Evolutionary conservation across 2,888 invertebrate species (phyloP), one percentile per base, ranked within the genome.

Genomic region (Rhabditoides inermis): DNA sequence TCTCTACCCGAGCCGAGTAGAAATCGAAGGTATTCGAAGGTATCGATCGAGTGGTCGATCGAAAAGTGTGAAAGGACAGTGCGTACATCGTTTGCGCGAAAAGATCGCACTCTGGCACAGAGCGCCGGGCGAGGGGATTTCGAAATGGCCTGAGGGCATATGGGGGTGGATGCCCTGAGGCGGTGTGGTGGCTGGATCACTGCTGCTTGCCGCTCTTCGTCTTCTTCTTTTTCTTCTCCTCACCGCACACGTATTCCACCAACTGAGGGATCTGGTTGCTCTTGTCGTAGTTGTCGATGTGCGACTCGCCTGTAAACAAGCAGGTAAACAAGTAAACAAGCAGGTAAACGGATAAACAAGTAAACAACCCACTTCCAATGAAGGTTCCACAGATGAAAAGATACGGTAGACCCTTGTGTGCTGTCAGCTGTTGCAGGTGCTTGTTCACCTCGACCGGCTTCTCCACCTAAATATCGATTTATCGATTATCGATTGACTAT

Each of bases 311-410:
- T 71, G 45, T 30, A 60, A 53, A 30, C 12, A 10, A 23, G n/a
- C 5, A 28, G n/a, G 5, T 40, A 44, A 44, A n/a, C 18, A 6
- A 5, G 5, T 41, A 28, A 37, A 20, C 7, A 27, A 56, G 68
- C 53, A n/a, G n/a, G n/a, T n/a, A n/a, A n/a, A n/a, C n/a, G n/a
- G n/a, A n/a, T 40, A 44, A 44, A n/a, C 18, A 6, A 5, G 5
- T 41, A 28, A 37, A 20, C 7, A 27, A 56, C 69, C 53, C 26
- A 70, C 72, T 72, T 61, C 74, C 74, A 37, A 74, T 74, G 48
- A 73, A 74, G 10, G 74, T 74, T 39, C 73, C 73, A 54, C 74
- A 74, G 57, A 74, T 75, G 55, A 74, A 74, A 10, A 74, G 54
- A 28, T 75, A 75, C 26, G 73, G 74, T 39, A 75, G 32, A 35